These are phyloP conservation scores for Cygnus atratus DNA, from an alignment of 2,113 vertebrate species.

Conservation along the genomic window DNA sequence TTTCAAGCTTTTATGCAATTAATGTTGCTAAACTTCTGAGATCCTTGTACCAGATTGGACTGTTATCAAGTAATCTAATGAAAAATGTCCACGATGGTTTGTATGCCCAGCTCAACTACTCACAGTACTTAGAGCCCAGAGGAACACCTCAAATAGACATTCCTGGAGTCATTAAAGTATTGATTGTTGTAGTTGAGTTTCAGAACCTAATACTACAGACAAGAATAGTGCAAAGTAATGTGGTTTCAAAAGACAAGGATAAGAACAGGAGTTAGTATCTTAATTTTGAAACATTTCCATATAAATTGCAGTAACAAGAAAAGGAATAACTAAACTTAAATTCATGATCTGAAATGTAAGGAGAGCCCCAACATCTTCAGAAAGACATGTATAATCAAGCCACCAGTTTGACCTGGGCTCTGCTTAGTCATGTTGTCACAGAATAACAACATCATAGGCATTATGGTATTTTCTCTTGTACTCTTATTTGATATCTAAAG, in stretches of 20 bases:
- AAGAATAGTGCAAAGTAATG: not conserved
- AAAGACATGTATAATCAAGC: rapidly evolving
- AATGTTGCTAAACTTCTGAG: not conserved
- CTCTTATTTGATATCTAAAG: not conserved
- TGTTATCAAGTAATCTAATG: not conserved
- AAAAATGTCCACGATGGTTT: not conserved
- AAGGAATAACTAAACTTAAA: not conserved
- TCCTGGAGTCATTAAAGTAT: not conserved
- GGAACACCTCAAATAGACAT: not conserved
- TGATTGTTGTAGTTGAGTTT: not conserved
- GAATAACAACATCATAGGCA: not conserved
- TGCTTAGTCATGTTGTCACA: not conserved
- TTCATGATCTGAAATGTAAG: not conserved
- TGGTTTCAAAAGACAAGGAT: not conserved
- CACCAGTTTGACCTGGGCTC: not conserved
- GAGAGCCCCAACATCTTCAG: not conserved
- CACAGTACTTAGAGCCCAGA: not conserved
- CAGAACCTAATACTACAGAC: not conserved
- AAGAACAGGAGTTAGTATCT: not conserved
- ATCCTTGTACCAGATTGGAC: not conserved
- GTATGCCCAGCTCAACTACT: not conserved
- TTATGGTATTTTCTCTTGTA: not conserved
- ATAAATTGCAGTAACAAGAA: not conserved
- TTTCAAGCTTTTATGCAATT: not conserved
- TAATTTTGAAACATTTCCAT: not conserved